Conservation (phyloP, 2,888 invertebrate genomes). For the Philonicus albiceps region DNA sequence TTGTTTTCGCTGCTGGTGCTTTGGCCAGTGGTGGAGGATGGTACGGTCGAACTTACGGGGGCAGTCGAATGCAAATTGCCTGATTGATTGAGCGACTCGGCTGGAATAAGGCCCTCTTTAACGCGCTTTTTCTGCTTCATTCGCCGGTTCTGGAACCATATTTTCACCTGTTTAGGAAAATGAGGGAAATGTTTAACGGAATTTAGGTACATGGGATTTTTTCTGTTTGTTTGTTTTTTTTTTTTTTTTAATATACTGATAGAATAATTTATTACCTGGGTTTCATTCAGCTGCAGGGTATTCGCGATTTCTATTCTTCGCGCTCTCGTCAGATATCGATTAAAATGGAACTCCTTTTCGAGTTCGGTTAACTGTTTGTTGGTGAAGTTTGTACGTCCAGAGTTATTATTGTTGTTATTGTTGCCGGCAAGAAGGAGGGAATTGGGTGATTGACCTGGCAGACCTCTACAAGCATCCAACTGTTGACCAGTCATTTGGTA, state of each 20-base stretch:
- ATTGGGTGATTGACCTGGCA: conserved; percentile 53
- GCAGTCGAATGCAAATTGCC: conserved; percentile 56
- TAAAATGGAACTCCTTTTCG: conserved; percentile 99
- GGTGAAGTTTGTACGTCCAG: conserved; percentile 97
- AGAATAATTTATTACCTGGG: conserved; percentile 69
- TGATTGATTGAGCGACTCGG: conserved; percentile 67
- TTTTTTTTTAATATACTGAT: neutral
- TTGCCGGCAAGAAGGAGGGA: conserved; percentile 56
- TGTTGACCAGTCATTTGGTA: conserved; percentile 62
- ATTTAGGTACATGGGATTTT: neutral
- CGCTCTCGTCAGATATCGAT: conserved; percentile 97
- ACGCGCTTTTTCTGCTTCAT: conserved; percentile 99
- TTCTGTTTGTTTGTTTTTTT: no score
- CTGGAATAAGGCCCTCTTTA: conserved; percentile 86
- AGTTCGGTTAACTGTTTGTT: conserved; percentile 99
- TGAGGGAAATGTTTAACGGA: neutral
- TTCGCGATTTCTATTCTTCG: conserved; percentile 97
- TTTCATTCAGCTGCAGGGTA: conserved; percentile 94
- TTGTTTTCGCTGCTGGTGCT: conserved; percentile 46
- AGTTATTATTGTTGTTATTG: conserved; percentile 69
- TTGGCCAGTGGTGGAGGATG: conserved; percentile 49
- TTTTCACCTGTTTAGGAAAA: conserved; percentile 72
- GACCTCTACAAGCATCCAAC: conserved; percentile 59
- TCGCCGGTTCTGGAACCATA: conserved; percentile 98
- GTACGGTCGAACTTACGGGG: conserved; percentile 51